phyloP scores from a whole-genome alignment of 2,113 vertebrate genomes.

The Mobula birostris region DNA sequence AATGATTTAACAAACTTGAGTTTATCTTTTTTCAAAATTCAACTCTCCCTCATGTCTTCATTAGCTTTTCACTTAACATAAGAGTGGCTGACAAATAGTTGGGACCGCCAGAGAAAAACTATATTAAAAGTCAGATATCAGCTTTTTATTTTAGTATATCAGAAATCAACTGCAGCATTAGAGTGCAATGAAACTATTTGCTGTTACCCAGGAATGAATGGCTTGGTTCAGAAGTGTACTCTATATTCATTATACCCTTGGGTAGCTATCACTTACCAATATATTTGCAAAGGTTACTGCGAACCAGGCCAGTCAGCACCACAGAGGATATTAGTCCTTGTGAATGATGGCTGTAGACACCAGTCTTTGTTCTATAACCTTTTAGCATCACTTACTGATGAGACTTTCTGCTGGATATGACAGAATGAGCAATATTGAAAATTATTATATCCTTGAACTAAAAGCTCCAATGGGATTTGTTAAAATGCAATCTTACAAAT shows the following conservation, averaged over 20 bases:
- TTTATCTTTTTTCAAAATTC: background rate
- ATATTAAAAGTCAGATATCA: background rate
- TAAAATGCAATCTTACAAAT: conserved; percentile 11
- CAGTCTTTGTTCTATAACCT: background rate
- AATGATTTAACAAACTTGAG: background rate
- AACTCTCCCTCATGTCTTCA: background rate
- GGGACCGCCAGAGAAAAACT: background rate
- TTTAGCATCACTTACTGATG: conserved; percentile 14
- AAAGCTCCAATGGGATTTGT: conserved; percentile 21
- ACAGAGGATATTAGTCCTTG: conserved; percentile 32
- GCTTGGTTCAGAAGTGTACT: conserved; percentile 22
- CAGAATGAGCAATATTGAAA: conserved; percentile 5
- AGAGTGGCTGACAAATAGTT: background rate
- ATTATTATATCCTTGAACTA: conserved; percentile 21
- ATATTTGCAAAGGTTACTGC: conserved; percentile 34
- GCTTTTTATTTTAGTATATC: background rate
- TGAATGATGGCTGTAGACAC: conserved; percentile 13
- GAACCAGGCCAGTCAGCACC: conserved; percentile 21
- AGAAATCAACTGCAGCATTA: background rate
- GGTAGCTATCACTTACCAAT: conserved; percentile 34
- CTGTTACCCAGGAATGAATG: conserved; percentile 21
- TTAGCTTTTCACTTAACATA: background rate
- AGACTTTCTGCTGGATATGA: conserved; percentile 4
- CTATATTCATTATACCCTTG: conserved; percentile 37
- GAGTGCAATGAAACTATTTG: background rate